A percentile compares a stretch with the other conserved stretches of the same genome.
Conservation (phyloP, 2,797 vertebrate species). For the Tachyglossus aculeatus region DNA sequence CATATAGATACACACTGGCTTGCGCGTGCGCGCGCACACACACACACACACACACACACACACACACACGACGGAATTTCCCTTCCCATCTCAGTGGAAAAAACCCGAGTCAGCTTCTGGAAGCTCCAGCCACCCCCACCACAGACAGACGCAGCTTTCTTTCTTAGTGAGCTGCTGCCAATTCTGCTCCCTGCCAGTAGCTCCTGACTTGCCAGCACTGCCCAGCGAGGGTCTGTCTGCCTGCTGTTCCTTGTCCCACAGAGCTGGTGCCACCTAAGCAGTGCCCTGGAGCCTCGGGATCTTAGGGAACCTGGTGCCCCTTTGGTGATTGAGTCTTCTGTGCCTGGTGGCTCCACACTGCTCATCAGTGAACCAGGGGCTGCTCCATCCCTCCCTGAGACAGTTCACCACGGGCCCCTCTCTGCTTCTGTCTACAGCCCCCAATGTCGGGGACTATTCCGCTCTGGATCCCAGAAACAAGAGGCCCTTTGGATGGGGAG, state of each 20-base stretch:
- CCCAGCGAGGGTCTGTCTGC: too few relatives aligned
- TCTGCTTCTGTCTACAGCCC: too few relatives aligned
- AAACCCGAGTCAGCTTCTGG: slow-evolving; percentile 36
- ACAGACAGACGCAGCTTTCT: slow-evolving; percentile 3
- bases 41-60: not conserved
- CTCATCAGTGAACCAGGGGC: too few relatives aligned
- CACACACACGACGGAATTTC: not conserved
- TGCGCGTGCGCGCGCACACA: not conserved
- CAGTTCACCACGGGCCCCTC: too few relatives aligned
- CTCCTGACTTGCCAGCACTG: not conserved
- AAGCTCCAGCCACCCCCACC: not conserved
- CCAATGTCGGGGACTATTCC: too few relatives aligned
- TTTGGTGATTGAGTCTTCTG: too few relatives aligned
- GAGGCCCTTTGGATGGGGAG: too few relatives aligned
- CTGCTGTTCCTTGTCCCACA: not conserved
- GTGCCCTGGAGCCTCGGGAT: not conserved
- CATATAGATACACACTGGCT: not conserved
- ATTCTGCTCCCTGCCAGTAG: not conserved
- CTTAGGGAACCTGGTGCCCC: too few relatives aligned
- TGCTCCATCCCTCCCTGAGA: too few relatives aligned
- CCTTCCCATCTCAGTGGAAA: slow-evolving; percentile 11
- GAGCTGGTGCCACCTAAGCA: not conserved
- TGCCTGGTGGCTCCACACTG: too few relatives aligned
- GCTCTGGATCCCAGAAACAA: too few relatives aligned
- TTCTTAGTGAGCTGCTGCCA: not conserved